Evolutionary conservation across 2,113 vertebrate genomes (phyloP), one percentile per base, ranked within the genome.

Genomic region (Gallinago media): DNA sequence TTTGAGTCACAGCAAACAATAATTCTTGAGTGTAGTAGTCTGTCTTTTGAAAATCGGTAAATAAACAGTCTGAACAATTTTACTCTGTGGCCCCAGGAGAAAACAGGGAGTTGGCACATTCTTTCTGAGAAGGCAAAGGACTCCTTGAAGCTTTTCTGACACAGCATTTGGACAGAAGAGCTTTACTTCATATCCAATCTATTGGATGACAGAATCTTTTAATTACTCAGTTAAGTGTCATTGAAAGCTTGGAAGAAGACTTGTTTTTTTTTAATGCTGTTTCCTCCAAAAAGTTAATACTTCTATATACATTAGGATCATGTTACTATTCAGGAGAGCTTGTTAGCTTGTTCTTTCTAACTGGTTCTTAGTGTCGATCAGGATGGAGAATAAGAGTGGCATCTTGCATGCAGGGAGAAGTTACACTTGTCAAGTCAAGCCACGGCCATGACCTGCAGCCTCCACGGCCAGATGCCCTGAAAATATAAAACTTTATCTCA

Each of bases 21-120:
- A 56, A 7, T 32, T 79, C 68, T 66, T 58, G 59, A 47, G 14
- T 17, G 31, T 12, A 70, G 38, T 5, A 80, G 42, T 26, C 52
- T 34, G n/a, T 56, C 85, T 73, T 90, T 79, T 92, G 50, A 92
- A 94, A 94, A 66, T 66, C 31, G 46, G 21, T 80, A 70, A 93
- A 70, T 38, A 70, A 89, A 62, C 8, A 62, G 65, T 32, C 23
- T 16, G 5, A 22, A 61, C 34, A 66, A 78, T 70, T 88, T 72
- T 49, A 74, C 5, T 62, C 9, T 7, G 5, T 82, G 42, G 92
- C 32, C 9, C 14, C 65, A 88, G 66, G 40, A 86, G 38, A 82
- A 89, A 81, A 9, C 2, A 21, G 32, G 20, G 59, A 70, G 56
- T 71, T 75, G 56, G 40, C 55, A 89, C 40, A 62, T 74, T 93